A percentile compares a stretch with the other conserved stretches of the same genome.
phyloP scores from a whole-genome alignment of 2,797 vertebrate genomes.

The Enteromius viviparus region DNA sequence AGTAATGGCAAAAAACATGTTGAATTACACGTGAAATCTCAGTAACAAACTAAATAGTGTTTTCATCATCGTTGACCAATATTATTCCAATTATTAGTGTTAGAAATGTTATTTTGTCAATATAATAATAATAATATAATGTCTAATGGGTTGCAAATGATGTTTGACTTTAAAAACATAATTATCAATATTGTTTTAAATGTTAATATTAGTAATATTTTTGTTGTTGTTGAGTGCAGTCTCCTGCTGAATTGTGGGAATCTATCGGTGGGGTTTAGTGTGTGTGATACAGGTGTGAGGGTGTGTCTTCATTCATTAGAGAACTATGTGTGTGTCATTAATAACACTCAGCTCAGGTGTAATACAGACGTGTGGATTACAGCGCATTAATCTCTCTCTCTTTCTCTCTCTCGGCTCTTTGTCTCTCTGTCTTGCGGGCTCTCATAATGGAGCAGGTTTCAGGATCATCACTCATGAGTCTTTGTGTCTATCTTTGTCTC shows the following conservation, averaged over 20 bases:
- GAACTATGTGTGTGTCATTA: slow-evolving; percentile 27
- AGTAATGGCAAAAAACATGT: no score
- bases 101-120: background rate
- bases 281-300: background rate
- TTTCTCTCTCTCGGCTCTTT: background rate
- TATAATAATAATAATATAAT: no score
- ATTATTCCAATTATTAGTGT: background rate
- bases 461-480: slow-evolving; percentile 42
- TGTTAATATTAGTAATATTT: background rate
- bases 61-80: background rate
- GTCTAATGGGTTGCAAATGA: no score
- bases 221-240: background rate
- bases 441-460: slow-evolving; percentile 17
- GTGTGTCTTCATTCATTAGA: background rate
- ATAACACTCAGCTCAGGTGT: slow-evolving; percentile 15
- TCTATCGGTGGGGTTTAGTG: no score
- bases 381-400: slow-evolving; percentile 44
- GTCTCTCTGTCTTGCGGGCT: background rate
- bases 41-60: no score
- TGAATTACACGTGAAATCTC: no score
- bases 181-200: no score
- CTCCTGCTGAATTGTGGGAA: background rate
- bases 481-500: slow-evolving; percentile 42
- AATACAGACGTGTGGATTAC: slow-evolving; percentile 37
- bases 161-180: no score